phyloP scores from a whole-genome alignment of 2,113 vertebrate genomes.

The Lamprologus callipterus region DNA sequence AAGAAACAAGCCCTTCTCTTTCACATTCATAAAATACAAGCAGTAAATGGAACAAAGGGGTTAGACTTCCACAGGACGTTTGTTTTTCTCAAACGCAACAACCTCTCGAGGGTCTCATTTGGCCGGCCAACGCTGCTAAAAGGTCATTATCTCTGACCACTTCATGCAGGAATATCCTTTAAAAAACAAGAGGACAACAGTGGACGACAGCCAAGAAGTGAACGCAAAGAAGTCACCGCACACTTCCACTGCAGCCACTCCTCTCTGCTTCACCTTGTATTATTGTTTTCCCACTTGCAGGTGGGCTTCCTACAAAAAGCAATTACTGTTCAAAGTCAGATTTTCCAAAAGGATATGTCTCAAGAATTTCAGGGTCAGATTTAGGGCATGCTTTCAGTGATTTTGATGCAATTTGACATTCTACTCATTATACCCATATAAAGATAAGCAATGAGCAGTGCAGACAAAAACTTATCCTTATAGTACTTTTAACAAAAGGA shows the following conservation, averaged over 20 bases:
- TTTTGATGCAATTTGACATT: neutral
- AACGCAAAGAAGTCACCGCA: slow-evolving; percentile 19
- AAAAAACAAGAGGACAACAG: slow-evolving; percentile 64
- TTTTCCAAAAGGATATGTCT: slow-evolving; percentile 58
- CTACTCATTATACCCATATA: neutral
- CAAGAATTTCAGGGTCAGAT: slow-evolving; percentile 43
- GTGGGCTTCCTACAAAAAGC: slow-evolving; percentile 57
- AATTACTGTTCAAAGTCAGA: slow-evolving; percentile 26
- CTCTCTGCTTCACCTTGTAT: slow-evolving; percentile 39
- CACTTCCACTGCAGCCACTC: slow-evolving; percentile 31
- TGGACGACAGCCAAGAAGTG: slow-evolving; percentile 60
- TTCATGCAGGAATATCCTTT: slow-evolving; percentile 48
- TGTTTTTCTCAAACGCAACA: slow-evolving; percentile 32
- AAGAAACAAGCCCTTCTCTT: neutral
- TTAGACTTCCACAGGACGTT: slow-evolving; percentile 20
- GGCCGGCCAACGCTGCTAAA: slow-evolving; percentile 5
- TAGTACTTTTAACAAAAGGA: neutral
- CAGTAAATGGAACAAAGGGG: slow-evolving; percentile 46
- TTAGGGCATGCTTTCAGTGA: slow-evolving; percentile 6
- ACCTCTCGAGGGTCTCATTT: slow-evolving; percentile 58
- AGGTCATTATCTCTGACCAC: slow-evolving; percentile 50
- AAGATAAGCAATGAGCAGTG: neutral
- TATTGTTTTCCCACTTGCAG: slow-evolving; percentile 64
- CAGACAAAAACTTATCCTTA: neutral
- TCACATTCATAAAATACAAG: neutral